These are phyloP conservation scores for Zophobas atratus DNA, from an alignment of 1,140 invertebrate genomes.

Conservation along the genomic window DNA sequence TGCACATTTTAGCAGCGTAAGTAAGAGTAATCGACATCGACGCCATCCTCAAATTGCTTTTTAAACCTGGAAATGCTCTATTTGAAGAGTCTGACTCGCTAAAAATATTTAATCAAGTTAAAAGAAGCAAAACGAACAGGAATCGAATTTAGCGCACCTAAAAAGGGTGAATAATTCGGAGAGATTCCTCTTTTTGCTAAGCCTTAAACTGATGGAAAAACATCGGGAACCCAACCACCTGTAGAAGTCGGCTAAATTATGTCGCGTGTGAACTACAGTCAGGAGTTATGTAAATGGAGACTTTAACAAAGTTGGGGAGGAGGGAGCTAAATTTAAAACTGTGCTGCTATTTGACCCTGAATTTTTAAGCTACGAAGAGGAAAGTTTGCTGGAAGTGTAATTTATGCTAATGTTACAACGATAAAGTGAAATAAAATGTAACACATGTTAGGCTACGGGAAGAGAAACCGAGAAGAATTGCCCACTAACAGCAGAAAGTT, in stretches of 20 bases:
- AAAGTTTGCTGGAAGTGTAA: no score
- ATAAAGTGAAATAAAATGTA: no score
- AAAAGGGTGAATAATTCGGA: background rate
- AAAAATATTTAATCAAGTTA: background rate
- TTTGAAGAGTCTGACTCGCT: background rate
- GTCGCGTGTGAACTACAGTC: background rate
- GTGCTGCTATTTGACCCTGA: no score
- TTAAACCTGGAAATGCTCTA: constrained; percentile 17
- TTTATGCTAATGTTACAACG: no score
- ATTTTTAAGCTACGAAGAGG: no score
- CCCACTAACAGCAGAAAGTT: no score
- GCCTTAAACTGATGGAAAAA: background rate
- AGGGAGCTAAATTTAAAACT: no score
- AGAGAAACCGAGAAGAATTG: no score
- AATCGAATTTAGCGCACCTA: background rate
- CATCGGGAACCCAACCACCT: constrained; percentile 6
- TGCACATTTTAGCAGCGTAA: constrained; percentile 35
- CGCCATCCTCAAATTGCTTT: constrained; percentile 27
- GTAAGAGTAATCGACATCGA: constrained; percentile 30
- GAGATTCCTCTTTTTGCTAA: background rate
- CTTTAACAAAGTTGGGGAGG: no score
- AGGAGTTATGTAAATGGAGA: no score
- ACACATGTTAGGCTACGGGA: no score
- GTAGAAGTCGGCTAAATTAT: background rate
- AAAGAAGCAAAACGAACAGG: background rate